Conservation (phyloP, 2,797 vertebrate genomes). For the Platalea minor region DNA sequence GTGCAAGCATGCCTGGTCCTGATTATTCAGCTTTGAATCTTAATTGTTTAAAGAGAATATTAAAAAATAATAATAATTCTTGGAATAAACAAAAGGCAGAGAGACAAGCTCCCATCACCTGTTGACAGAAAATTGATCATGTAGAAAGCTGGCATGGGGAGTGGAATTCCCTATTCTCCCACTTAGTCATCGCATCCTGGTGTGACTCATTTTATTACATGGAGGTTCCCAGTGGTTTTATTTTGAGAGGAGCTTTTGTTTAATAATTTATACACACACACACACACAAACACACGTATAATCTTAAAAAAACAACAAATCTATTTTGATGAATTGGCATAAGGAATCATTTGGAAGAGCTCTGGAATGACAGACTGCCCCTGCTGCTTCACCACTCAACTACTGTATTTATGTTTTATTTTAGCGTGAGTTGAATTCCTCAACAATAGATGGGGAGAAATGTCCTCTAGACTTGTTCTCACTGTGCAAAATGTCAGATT, state of each 20-base stretch:
- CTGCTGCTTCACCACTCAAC: conserved; percentile 13
- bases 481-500: conserved; percentile 70
- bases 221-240: conserved; percentile 86
- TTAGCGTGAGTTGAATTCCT: neutral
- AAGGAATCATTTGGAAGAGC: neutral
- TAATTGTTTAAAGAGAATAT: conserved; percentile 77
- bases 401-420: conserved; percentile 29
- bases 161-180: conserved; percentile 88
- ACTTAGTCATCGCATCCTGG: conserved; percentile 90
- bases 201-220: conserved; percentile 83
- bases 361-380: neutral
- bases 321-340: conserved; percentile 41
- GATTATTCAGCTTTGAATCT: conserved; percentile 71
- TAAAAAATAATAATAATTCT: conserved; percentile 67
- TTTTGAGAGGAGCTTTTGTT: conserved; percentile 76
- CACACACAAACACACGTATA: conserved; percentile 28
- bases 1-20: conserved; percentile 66
- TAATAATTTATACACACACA: conserved; percentile 66
- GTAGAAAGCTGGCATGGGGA: conserved; percentile 76
- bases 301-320: conserved; percentile 43
- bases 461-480: conserved; percentile 46
- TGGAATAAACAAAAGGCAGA: conserved; percentile 75
- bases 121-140: conserved; percentile 83
- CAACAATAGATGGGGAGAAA: conserved; percentile 28
- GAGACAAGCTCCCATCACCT: conserved; percentile 79